A percentile compares a stretch with the other conserved stretches of the same genome.
phyloP scores from a whole-genome alignment of 2,797 vertebrate genomes.

The Podarcis siculus region DNA sequence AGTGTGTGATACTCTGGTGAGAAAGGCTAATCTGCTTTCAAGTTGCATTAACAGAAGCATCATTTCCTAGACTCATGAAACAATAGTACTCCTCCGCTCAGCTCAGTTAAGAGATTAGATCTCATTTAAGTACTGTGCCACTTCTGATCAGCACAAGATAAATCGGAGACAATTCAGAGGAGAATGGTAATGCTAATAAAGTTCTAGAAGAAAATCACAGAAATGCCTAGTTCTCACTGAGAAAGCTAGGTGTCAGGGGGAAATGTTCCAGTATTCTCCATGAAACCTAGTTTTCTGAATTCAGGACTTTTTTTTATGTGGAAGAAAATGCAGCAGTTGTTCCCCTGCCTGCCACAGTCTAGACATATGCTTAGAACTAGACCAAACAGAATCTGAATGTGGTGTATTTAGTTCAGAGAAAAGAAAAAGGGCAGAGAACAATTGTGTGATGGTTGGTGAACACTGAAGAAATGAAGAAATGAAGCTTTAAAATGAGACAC shows the following conservation, averaged over 20 bases:
- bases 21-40: conserved; percentile 29
- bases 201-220: conserved; percentile 13
- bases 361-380: not conserved
- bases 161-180: conserved; percentile 23
- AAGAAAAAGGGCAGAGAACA: not conserved
- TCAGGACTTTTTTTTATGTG: not conserved
- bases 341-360: not conserved
- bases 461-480: not conserved
- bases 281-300: not conserved
- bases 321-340: not conserved
- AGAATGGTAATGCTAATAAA: not conserved
- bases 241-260: not conserved
- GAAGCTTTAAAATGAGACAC: not conserved
- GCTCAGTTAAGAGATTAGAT: conserved; percentile 1
- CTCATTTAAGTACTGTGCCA: conserved; percentile 13
- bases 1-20: not conserved
- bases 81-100: conserved; percentile 1
- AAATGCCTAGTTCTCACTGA: not conserved
- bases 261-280: not conserved
- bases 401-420: not conserved
- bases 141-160: conserved; percentile 28
- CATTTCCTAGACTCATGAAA: not conserved
- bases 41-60: conserved; percentile 17
- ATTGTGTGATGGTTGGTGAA: not conserved
- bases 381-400: not conserved